Conservation (phyloP, 92 coral and sea anemone genomes). For the Palythoa heliodiscus region DNA sequence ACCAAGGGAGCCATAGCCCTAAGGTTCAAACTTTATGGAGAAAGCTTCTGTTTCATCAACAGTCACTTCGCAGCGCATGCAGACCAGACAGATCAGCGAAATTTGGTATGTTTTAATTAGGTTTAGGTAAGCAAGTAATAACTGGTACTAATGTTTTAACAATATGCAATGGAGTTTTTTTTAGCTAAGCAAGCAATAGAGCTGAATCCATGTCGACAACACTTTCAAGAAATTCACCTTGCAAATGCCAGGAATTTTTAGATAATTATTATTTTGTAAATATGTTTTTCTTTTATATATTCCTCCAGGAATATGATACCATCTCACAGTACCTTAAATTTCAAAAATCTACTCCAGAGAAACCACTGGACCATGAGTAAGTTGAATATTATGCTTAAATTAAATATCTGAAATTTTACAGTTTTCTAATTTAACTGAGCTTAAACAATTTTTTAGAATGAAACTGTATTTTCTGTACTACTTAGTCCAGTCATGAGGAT, state of each 20-base stretch:
- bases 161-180: background rate
- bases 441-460: too few relatives aligned
- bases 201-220: background rate
- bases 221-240: too few relatives aligned
- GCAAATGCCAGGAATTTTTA: too few relatives aligned
- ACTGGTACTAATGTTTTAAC: too few relatives aligned
- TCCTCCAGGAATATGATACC: constrained; percentile 71
- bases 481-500: too few relatives aligned
- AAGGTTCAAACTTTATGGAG: constrained; percentile 86
- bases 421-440: too few relatives aligned
- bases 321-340: constrained; percentile 65
- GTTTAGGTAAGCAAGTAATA: too few relatives aligned
- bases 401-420: background rate
- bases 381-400: background rate
- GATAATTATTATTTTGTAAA: background rate
- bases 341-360: constrained; percentile 77
- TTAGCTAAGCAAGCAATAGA: background rate
- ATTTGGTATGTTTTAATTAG: constrained; percentile 64
- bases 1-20: constrained; percentile 97
- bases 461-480: too few relatives aligned
- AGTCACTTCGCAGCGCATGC: constrained; percentile 99
- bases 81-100: constrained; percentile 91
- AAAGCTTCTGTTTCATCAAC: constrained; percentile 95
- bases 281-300: background rate
- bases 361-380: constrained; percentile 82